Base-by-base conservation (phyloP, 2,888 invertebrate genomes). In the Drepanosiphum platanoidis region DNA sequence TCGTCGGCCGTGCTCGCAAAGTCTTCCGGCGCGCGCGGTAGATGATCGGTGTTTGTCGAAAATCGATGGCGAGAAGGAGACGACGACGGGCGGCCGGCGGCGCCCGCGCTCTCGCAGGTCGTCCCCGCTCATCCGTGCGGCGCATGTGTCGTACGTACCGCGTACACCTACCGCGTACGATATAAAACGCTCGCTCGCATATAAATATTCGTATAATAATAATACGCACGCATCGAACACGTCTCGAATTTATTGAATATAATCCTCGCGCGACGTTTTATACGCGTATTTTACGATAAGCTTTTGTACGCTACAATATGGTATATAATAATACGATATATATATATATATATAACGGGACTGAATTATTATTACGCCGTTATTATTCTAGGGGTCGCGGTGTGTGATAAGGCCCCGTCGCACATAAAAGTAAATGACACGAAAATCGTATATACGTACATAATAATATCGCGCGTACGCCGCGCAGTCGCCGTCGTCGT, bases 391-490 rank as follows among this genome's bases (percentile, higher is more conserved):
- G 84, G 75, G 84, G 68, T 84, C 77, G 84, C 68, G 66, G 75
- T 34, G 74, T 34, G 74, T 66, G 84, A 84, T 84, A 84, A 84
- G 84, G 68, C 75, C 75, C 71, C 36, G 18, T n/a, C 30, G 71
- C 71, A 36, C 84, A 84, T 84, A 77, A 84, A 84, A 84, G 75
- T 84, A 84, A 84, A 84, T 84, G 84, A 84, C 84, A 84, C 84
- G 84, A 84, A 84, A 84, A 84, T 84, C 72, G 72, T 74, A 64
- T 74, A 42, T 66, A 66, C 9, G 32, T 42, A 36, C 18, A 64
- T n/a, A 42, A 46, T 79, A 36, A 71, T 80, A 68, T n/a, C 36
- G 22, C 68, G 39, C 22, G 27, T 3, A 42, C 39, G 22, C 9
- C 22, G 70, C 39, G 34, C n/a, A 70, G 27, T 13, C n/a, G 39